Evolutionary conservation across 2,888 invertebrate genomes (phyloP).

Genomic region (Molanna angustata): DNA sequence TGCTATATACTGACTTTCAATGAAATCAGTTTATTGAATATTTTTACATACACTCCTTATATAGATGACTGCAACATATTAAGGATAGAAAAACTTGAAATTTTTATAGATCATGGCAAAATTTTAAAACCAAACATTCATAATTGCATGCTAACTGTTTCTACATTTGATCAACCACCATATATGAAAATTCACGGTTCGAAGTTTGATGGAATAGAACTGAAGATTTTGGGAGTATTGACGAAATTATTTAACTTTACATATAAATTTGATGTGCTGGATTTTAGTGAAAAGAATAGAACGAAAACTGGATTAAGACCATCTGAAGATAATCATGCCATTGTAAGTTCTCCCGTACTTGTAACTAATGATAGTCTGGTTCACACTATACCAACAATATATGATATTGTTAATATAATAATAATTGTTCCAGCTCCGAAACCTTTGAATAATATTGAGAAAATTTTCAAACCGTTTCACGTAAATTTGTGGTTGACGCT

Average conservation of each 20-base stretch:
- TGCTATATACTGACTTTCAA: background rate
- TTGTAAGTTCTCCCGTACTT: background rate
- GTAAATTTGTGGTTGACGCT: background rate
- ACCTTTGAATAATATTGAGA: background rate
- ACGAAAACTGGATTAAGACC: too few relatives aligned
- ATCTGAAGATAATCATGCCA: too few relatives aligned
- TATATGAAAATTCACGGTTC: background rate
- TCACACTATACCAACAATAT: background rate
- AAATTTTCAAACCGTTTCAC: conserved; percentile 8
- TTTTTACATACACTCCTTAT: conserved; percentile 9
- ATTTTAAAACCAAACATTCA: background rate
- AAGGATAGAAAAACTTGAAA: background rate
- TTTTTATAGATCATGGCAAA: too few relatives aligned
- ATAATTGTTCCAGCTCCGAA: background rate
- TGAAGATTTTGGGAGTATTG: background rate
- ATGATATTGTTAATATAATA: background rate
- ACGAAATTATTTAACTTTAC: background rate
- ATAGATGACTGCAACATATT: background rate
- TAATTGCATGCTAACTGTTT: background rate
- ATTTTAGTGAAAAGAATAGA: too few relatives aligned
- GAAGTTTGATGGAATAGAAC: background rate
- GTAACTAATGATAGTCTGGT: background rate
- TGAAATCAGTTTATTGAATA: background rate
- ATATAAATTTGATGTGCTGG: background rate
- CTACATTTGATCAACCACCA: background rate